Conservation (phyloP, 2,797 vertebrate genomes). For the Rhinogobio ventralis region DNA sequence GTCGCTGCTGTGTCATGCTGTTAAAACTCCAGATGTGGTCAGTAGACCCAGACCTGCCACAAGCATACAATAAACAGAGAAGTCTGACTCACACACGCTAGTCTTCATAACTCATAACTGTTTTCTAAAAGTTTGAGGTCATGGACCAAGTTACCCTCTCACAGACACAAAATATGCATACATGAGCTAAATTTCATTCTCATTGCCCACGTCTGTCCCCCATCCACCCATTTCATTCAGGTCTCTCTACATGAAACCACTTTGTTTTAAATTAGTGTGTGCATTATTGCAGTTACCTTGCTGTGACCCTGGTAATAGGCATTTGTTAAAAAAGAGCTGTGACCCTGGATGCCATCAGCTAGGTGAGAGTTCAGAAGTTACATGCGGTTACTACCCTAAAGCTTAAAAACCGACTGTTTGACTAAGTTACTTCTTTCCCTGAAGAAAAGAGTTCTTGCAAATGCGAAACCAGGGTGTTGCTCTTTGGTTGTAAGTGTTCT, state of each 20-base stretch:
- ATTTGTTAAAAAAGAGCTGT: conserved; percentile 6
- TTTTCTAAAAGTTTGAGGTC: conserved; percentile 28
- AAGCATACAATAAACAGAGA: conserved; percentile 66
- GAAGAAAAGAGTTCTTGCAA: background rate
- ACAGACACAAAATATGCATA: conserved; percentile 6
- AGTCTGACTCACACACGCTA: conserved; percentile 36
- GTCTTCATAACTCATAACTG: conserved; percentile 28
- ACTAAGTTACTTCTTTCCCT: background rate
- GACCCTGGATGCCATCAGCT: background rate
- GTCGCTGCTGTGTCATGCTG: conserved; percentile 57
- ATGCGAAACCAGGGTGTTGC: background rate
- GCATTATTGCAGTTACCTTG: background rate
- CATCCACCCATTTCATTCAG: background rate
- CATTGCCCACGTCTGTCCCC: background rate
- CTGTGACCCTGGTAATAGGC: conserved; percentile 10
- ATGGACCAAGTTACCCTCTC: conserved; percentile 27
- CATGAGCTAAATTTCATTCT: background rate
- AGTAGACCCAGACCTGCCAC: conserved; percentile 53
- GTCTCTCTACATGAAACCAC: background rate
- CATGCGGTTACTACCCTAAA: background rate
- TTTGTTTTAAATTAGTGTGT: background rate
- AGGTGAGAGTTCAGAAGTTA: conserved; percentile 14
- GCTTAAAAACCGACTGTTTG: conserved; percentile 1
- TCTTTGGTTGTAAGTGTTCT: background rate
- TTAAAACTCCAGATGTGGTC: conserved; percentile 63